Evolutionary conservation across 1,140 invertebrate species (phyloP).

Genomic region (Charaxes varanes): DNA sequence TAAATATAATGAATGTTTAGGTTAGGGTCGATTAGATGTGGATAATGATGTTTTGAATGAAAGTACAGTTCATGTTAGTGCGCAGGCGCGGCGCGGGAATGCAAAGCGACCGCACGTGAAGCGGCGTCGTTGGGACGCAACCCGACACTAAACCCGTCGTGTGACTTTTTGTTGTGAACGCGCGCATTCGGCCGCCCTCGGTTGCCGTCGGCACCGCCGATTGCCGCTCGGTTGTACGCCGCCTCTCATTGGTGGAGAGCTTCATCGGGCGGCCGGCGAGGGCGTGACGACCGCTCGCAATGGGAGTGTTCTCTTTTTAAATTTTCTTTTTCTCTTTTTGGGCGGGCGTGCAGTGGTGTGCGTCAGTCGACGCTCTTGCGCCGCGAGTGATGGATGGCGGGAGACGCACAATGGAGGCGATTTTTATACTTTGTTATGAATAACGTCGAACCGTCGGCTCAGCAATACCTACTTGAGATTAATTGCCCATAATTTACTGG

Average conservation of each 20-base stretch:
- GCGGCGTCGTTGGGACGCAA: constrained; percentile 67
- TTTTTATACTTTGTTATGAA: constrained; percentile 33
- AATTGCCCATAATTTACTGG: constrained; percentile 12
- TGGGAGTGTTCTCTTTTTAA: constrained; percentile 65
- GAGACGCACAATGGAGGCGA: constrained; percentile 29
- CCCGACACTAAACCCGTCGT: constrained; percentile 70
- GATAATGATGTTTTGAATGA: constrained; percentile 24
- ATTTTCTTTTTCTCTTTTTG: constrained; percentile 71
- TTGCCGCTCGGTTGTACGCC: constrained; percentile 19
- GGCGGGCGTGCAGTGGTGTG: constrained; percentile 58
- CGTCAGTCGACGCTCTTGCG: constrained; percentile 52
- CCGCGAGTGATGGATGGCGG: constrained; percentile 50
- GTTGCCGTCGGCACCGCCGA: constrained; percentile 31
- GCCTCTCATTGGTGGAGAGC: constrained; percentile 32
- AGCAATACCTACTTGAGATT: constrained; percentile 12
- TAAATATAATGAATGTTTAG: constrained; percentile 12
- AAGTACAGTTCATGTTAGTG: constrained; percentile 43
- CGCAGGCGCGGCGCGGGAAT: constrained; percentile 37
- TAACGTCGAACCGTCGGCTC: constrained; percentile 5
- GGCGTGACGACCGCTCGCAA: constrained; percentile 34
- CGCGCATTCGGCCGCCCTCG: constrained; percentile 44
- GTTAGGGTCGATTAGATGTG: constrained; percentile 19
- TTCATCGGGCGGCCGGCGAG: constrained; percentile 31
- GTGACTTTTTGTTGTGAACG: constrained; percentile 67
- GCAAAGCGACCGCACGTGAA: constrained; percentile 41